Percentiles rank a stretch among this genome's conserved stretches.
These are phyloP conservation scores for Leguminivora glycinivorella DNA, from an alignment of 1,140 invertebrate genomes.

Conservation along the genomic window DNA sequence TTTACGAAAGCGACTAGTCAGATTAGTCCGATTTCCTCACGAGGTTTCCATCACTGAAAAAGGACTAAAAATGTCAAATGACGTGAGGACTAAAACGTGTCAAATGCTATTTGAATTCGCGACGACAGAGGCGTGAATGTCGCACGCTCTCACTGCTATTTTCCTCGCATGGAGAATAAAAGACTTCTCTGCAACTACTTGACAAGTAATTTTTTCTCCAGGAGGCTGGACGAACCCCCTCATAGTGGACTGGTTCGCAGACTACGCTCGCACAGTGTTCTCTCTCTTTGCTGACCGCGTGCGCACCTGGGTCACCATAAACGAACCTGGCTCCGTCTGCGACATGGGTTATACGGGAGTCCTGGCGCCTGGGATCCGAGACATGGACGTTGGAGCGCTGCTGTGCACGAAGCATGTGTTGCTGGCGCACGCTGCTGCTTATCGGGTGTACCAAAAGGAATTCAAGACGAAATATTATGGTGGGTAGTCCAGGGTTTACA, in stretches of 20 bases:
- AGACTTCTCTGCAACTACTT: background rate
- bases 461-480: constrained; percentile 36
- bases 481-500: constrained; percentile 61
- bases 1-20: no score
- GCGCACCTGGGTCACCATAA: constrained; percentile 33
- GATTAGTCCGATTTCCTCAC: no score
- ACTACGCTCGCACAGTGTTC: constrained; percentile 73
- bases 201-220: background rate
- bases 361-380: no score
- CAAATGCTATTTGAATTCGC: no score
- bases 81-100: no score
- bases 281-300: constrained; percentile 23
- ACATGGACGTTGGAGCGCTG: constrained; percentile 70
- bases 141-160: no score
- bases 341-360: constrained; percentile 2
- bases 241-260: constrained; percentile 78
- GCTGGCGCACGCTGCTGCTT: constrained; percentile 80
- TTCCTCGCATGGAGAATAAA: no score
- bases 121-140: background rate
- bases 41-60: no score
- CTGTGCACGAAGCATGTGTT: constrained; percentile 78
- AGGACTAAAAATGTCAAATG: no score
- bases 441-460: constrained; percentile 76
- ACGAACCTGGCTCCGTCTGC: constrained; percentile 30
- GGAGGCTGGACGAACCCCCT: constrained; percentile 80